These are phyloP conservation scores for Ammospiza caudacuta DNA, from an alignment of 2,113 vertebrate genomes.

Conservation along the genomic window DNA sequence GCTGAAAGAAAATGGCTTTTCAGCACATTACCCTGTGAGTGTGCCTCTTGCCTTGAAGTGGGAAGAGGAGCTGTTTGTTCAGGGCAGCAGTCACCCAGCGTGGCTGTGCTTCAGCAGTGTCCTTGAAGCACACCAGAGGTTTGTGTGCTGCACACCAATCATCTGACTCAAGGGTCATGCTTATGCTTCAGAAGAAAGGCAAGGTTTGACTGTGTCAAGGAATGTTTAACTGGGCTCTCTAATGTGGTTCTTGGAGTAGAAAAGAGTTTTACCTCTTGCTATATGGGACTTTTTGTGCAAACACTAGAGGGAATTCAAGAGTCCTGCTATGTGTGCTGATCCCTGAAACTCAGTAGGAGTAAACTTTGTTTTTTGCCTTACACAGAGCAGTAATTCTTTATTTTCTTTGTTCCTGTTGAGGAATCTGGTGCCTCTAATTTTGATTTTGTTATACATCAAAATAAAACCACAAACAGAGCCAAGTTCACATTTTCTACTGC, in stretches of 20 bases:
- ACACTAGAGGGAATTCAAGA: neutral
- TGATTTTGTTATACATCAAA: neutral
- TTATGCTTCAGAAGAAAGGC: neutral
- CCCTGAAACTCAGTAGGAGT: neutral
- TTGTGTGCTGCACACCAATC: neutral
- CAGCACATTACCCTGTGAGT: fast-evolving
- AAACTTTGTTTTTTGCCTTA: neutral
- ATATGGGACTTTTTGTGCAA: neutral
- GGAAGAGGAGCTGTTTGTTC: neutral
- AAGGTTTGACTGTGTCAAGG: neutral
- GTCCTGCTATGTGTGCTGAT: neutral
- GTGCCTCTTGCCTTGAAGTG: neutral
- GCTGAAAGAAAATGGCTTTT: neutral
- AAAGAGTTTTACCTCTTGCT: neutral
- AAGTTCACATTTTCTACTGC: neutral
- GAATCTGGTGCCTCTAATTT: neutral
- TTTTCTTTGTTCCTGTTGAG: neutral
- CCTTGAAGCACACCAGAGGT: neutral
- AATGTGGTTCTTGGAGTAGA: neutral
- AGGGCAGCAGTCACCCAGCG: neutral
- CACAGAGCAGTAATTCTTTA: neutral
- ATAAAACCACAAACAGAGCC: neutral
- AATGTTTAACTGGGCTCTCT: slow-evolving; percentile 5
- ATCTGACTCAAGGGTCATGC: neutral
- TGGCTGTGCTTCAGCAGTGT: neutral